Conservation (phyloP, 2,113 vertebrate genomes). For the Paradoxurus hermaphroditus region DNA sequence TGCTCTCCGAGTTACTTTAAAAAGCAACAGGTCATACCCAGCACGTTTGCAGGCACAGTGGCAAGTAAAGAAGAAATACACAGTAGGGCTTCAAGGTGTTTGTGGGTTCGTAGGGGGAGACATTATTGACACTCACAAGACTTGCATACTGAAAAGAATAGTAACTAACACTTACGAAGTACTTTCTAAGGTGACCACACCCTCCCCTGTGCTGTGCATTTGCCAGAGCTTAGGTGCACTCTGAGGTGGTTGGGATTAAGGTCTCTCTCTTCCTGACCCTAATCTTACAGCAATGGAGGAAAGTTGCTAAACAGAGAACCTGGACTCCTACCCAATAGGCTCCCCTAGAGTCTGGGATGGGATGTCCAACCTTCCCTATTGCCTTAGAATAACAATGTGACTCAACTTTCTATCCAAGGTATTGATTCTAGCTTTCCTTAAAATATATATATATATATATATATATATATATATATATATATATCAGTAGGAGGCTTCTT, state of each 20-base stretch:
- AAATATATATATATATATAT: no score
- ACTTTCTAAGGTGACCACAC: neutral
- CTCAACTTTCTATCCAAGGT: neutral
- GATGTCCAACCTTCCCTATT: neutral
- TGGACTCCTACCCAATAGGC: neutral
- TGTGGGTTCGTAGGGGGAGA: neutral
- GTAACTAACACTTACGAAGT: neutral
- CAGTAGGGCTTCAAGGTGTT: neutral
- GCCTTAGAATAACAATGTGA: neutral
- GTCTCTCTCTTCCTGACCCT: neutral
- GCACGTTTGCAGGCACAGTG: neutral
- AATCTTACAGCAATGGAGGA: neutral
- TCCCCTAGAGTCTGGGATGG: neutral
- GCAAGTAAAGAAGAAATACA: neutral
- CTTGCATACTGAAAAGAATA: neutral
- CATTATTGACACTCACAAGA: neutral
- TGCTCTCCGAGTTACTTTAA: neutral
- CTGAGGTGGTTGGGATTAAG: neutral
- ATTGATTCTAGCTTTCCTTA: neutral
- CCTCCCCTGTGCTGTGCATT: accelerated
- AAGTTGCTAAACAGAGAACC: neutral
- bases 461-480: no score
- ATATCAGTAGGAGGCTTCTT: neutral
- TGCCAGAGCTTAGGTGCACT: neutral
- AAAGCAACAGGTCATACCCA: neutral